Evolutionary conservation across 2,888 invertebrate species (phyloP).

Genomic region (Drosophila subquinaria): DNA sequence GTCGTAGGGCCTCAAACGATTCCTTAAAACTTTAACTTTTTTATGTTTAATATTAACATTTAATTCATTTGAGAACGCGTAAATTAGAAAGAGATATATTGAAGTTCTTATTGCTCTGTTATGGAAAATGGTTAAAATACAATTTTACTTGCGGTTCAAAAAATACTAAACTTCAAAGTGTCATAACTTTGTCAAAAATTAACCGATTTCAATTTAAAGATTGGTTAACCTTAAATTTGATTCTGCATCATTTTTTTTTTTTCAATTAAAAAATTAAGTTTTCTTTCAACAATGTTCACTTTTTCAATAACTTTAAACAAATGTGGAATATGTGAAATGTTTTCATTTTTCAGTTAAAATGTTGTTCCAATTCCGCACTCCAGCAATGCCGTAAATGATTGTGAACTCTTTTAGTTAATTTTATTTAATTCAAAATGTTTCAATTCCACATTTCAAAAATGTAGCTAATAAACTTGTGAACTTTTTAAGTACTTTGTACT

Average conservation of each 20-base stretch:
- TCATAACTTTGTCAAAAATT: too few species aligned
- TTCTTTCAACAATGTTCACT: too few species aligned
- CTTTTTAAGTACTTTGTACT: neutral
- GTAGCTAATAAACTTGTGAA: neutral
- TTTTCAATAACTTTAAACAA: too few species aligned
- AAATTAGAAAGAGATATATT: neutral
- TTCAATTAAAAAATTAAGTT: too few species aligned
- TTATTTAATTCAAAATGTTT: neutral
- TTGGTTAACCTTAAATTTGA: too few species aligned
- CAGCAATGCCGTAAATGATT: neutral
- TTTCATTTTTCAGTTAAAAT: neutral
- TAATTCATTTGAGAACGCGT: neutral
- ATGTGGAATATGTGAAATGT: neutral
- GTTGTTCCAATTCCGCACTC: neutral
- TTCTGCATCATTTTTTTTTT: too few species aligned
- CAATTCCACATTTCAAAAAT: neutral
- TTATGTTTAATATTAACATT: neutral
- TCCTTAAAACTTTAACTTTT: neutral
- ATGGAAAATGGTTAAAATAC: too few species aligned
- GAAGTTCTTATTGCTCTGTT: too few species aligned
- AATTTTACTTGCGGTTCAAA: too few species aligned
- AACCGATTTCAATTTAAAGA: too few species aligned
- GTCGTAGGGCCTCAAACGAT: neutral
- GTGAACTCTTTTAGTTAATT: neutral
- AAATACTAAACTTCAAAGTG: too few species aligned